phyloP scores from a whole-genome alignment of 2,888 invertebrate genomes.

The Tenthredo distinguenda region DNA sequence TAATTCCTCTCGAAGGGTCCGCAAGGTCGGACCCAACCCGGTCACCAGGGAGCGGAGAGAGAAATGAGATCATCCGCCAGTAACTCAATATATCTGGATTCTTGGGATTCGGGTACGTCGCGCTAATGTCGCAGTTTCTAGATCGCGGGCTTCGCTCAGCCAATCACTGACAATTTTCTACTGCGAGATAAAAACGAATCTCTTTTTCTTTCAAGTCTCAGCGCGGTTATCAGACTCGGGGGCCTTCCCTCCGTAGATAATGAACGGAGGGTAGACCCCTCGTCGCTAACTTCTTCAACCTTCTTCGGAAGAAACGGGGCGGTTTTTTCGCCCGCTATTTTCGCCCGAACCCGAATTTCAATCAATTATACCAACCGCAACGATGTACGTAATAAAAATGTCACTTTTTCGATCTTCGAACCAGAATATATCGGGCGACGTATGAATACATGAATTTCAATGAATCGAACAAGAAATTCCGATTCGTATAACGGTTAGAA shows the following conservation, averaged over 20 bases:
- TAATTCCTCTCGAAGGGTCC: not conserved
- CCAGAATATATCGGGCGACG: too few species aligned
- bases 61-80: conserved; percentile 36
- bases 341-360: not conserved
- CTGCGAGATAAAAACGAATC: not conserved
- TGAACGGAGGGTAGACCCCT: not conserved
- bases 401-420: not conserved
- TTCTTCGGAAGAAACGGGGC: not conserved
- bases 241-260: not conserved
- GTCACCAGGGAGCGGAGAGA: conserved; percentile 10
- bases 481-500: not conserved
- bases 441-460: not conserved
- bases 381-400: not conserved
- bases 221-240: not conserved
- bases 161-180: conserved; percentile 32
- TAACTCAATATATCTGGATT: conserved; percentile 35
- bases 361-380: not conserved
- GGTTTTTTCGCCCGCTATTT: not conserved
- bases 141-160: conserved; percentile 15
- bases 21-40: conserved; percentile 24
- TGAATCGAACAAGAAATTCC: not conserved
- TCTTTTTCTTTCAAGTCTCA: not conserved
- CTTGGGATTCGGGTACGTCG: not conserved
- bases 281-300: not conserved
- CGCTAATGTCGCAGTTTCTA: conserved; percentile 21